A percentile compares a stretch with the other conserved stretches of the same genome.
Evolutionary conservation across 2,888 invertebrate species (phyloP).

Genomic region (Ganaspis brasiliensis): DNA sequence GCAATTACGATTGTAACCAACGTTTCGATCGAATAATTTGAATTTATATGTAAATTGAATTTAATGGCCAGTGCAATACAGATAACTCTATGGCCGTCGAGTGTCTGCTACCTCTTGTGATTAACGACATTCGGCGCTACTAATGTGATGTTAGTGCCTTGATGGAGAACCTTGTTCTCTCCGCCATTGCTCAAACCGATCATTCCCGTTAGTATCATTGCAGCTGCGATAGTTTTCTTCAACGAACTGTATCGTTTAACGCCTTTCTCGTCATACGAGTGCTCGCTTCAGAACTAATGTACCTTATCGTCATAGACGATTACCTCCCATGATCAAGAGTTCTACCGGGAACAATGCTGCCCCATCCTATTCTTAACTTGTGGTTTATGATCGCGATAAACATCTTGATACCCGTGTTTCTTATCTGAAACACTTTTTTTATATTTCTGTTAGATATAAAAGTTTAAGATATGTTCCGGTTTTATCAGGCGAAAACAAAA

Average conservation of each 20-base stretch:
- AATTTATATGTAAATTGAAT: constrained; percentile 79
- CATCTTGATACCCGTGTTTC: neutral
- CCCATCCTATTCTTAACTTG: neutral
- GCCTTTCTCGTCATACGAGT: constrained; percentile 32
- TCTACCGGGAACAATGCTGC: constrained; percentile 16
- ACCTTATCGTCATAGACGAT: constrained; percentile 31
- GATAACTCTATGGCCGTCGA: constrained; percentile 68
- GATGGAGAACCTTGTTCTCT: constrained; percentile 30
- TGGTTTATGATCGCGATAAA: neutral
- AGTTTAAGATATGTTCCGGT: too few species aligned
- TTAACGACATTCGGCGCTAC: constrained; percentile 69
- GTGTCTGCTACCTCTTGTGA: constrained; percentile 57
- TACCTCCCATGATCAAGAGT: neutral
- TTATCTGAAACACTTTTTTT: neutral
- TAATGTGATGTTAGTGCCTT: constrained; percentile 70
- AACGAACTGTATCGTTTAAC: constrained; percentile 34
- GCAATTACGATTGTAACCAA: constrained; percentile 71
- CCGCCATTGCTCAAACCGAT: neutral
- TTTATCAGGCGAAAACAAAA: too few species aligned
- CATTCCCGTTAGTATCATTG: neutral
- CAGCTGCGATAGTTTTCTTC: constrained; percentile 7
- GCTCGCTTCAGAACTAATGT: constrained; percentile 22
- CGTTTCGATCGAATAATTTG: constrained; percentile 69
- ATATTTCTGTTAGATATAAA: too few species aligned
- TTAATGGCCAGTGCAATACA: constrained; percentile 72